Percentiles rank a stretch among this genome's conserved stretches.
phyloP scores from a whole-genome alignment of 2,888 invertebrate genomes.

The Schizotus pectinicornis region DNA sequence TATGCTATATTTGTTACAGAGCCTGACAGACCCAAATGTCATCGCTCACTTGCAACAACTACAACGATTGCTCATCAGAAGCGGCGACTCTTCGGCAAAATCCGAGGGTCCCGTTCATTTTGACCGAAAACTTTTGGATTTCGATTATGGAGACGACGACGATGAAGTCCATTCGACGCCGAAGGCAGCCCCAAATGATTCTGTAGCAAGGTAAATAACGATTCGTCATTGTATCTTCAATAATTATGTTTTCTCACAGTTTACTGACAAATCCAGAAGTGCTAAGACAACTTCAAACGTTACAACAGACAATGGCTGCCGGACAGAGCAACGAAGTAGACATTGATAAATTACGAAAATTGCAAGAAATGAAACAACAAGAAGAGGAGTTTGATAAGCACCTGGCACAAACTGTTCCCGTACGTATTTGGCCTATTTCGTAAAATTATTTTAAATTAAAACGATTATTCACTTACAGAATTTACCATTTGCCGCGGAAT shows the following conservation, averaged over 20 bases:
- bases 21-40: conserved; percentile 53
- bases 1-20: conserved; percentile 39
- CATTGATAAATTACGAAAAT: conserved; percentile 71
- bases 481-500: conserved; percentile 70
- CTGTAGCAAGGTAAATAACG: conserved; percentile 39
- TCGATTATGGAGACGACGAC: conserved; percentile 92
- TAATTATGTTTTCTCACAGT: conserved; percentile 58
- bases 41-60: conserved; percentile 68
- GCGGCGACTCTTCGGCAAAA: conserved; percentile 35
- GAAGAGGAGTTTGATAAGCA: conserved; percentile 80
- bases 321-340: conserved; percentile 65
- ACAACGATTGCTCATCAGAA: conserved; percentile 65
- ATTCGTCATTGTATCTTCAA: no score
- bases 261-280: conserved; percentile 87
- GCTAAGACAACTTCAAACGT: conserved; percentile 84
- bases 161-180: conserved; percentile 70
- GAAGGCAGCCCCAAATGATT: conserved; percentile 54
- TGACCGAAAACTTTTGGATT: conserved; percentile 85
- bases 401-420: conserved; percentile 75
- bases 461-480: conserved; percentile 56
- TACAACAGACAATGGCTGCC: conserved; percentile 57
- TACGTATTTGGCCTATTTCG: conserved; percentile 49
- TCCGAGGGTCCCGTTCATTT: conserved; percentile 67
- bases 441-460: not conserved
- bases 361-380: conserved; percentile 74